Evolutionary conservation across 2,888 invertebrate genomes (phyloP), one percentile per base, ranked within the genome.

Genomic region (Corbicula japonica): DNA sequence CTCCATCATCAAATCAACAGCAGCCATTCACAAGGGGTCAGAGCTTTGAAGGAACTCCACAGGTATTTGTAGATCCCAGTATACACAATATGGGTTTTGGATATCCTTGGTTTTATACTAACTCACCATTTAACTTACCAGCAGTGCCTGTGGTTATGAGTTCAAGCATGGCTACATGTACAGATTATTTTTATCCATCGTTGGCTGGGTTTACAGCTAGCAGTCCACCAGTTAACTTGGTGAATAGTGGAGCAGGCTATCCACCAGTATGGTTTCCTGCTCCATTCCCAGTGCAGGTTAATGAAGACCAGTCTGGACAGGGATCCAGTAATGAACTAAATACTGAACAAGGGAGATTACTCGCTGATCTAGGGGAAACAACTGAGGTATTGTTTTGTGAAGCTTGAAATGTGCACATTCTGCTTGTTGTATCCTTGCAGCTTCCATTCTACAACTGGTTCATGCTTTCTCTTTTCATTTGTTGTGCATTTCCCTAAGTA

Each of bases 31-130:
- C 41, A 34, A 69, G 62, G 52, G 54, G 54, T 10, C 62, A 38
- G 15, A 38, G 18, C 28, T 66, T 52, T 66, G 54, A 66, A 38
- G 66, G 66, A 38, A 21, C 54, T 8, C 44, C 61, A 44, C 71
- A 72, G 71, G 71, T 72, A 72, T 61, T 35, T 50, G 18, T 41
- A n/a, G 41, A 28, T 72, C 34, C 71, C 28, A 61, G 54, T 48
- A 44, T 23, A 32, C 58, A 38, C 34, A 35, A 44, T 28, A 61
- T 21, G 38, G 54, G 6, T n/a, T n/a, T n/a, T 66, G 66, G 66
- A 66, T n/a, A 35, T 52, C 41, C 34, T 41, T 41, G 54, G 30
- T 66, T 41, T 21, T 21, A 30, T 26, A 54, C 52, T 66, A 65
- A 52, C 52, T 30, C 38, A 52, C 38, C 41, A 66, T 66, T 54